Evolutionary conservation across 2,888 invertebrate species (phyloP).

Genomic region (Agrochola lychnidis): DNA sequence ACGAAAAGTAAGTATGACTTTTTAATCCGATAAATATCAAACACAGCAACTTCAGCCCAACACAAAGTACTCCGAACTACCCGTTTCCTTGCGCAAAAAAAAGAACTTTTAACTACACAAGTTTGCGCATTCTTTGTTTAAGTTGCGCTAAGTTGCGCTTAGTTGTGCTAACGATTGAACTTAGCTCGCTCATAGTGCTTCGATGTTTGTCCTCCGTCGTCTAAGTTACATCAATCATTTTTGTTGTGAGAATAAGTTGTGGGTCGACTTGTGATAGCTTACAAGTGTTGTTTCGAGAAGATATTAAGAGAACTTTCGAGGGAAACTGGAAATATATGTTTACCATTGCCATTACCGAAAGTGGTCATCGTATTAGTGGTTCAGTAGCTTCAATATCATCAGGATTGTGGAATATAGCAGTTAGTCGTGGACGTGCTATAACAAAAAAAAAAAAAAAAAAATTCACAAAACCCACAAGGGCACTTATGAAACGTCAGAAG

Average conservation of each 20-base stretch:
- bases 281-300: background rate
- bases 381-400: background rate
- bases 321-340: background rate
- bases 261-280: background rate
- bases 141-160: constrained; percentile 64
- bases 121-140: constrained; percentile 70
- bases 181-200: constrained; percentile 61
- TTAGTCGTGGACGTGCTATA: too few relatives aligned
- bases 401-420: background rate
- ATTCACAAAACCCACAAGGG: too few relatives aligned
- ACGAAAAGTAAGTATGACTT: background rate
- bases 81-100: constrained; percentile 34
- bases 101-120: constrained; percentile 68
- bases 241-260: constrained; percentile 9
- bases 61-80: constrained; percentile 36
- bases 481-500: too few relatives aligned
- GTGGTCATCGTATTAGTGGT: background rate
- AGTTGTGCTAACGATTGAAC: constrained; percentile 75
- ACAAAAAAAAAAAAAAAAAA: too few relatives aligned
- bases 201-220: constrained; percentile 62
- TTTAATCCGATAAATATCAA: constrained; percentile 35
- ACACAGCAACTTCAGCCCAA: constrained; percentile 3
- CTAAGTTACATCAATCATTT: constrained; percentile 54
- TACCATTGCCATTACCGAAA: background rate
- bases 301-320: too few relatives aligned